Base-by-base conservation (phyloP, 1,140 invertebrate species). In the Oryzaephilus surinamensis region DNA sequence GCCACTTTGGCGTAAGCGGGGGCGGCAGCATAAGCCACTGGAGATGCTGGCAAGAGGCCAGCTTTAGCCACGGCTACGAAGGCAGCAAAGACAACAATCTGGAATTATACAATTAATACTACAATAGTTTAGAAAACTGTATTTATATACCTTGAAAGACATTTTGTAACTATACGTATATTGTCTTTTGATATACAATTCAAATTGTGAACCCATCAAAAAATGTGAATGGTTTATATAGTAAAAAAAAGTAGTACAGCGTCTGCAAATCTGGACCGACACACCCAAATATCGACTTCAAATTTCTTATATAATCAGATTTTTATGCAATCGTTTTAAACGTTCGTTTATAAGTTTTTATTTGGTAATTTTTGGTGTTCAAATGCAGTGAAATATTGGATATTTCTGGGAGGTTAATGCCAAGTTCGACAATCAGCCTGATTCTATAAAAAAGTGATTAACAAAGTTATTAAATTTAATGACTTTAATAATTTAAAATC, bases 1-100 rank as follows among this genome's bases (percentile, higher is more conserved):
- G 30, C 18, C 10, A 32, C 40, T 17, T 20, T 33, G 20, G 32
- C 36, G 17, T 17, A 12, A 29, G 12, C 5, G 19, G 15, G 16
- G 49, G 57, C 28, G 17, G 17, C 2, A 27, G 26, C 5, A 10
- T n/a, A 30, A 31, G n/a, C 8, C 16, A 26, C 6, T 34, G 32
- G 40, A 61, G 7, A 62, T 64, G 14, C 60, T 65, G 32, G 40
- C 44, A 32, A 42, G 40, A 32, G 37, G 4, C 46, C 46, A 19
- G 42, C 54, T 12, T 34, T 35, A 8, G 38, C 50, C 2, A 36
- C 48, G 14, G 52, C 51, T 13, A 23, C 43, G 49, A 40, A 32
- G 11, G 48, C 34, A 15, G 44, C 46, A n/a, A 38, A 14, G 10
- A 40, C 16, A 11, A 44, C 14, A 6, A 44, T 24, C 38, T 43